phyloP scores from a whole-genome alignment of 2,797 vertebrate species.

The Pseudomugil gertrudae region DNA sequence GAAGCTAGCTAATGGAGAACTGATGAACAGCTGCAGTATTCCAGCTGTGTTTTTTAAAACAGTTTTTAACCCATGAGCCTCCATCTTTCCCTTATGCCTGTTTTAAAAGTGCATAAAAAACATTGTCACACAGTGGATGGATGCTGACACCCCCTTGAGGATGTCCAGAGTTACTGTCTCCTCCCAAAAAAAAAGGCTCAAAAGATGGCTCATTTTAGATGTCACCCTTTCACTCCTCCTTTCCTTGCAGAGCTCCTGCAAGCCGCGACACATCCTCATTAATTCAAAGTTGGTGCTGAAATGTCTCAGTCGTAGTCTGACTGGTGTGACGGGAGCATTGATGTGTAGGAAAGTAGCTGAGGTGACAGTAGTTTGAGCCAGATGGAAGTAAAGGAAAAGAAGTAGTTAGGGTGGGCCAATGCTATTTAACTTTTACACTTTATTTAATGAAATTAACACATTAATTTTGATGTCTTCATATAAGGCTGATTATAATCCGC shows the following conservation, averaged over 20 bases:
- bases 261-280: conserved; percentile 4
- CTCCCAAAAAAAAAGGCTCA: conserved; percentile 51
- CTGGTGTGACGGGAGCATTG: conserved; percentile 26
- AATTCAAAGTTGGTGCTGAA: conserved; percentile 27
- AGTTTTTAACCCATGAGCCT: conserved; percentile 6
- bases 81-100: conserved; percentile 11
- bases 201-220: conserved; percentile 21
- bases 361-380: conserved; percentile 34
- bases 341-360: conserved; percentile 38
- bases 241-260: conserved; percentile 13
- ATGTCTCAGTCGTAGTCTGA: conserved; percentile 16
- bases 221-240: conserved; percentile 18
- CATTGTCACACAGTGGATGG: conserved; percentile 22
- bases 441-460: not conserved
- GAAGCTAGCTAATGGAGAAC: conserved; percentile 44
- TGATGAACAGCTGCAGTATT: conserved; percentile 58
- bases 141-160: conserved; percentile 56
- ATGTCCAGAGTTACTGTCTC: conserved; percentile 39
- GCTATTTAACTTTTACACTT: not conserved
- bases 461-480: not conserved
- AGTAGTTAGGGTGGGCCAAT: not conserved
- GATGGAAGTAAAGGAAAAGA: conserved; percentile 2
- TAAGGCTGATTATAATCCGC: not conserved
- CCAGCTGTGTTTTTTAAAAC: conserved; percentile 55
- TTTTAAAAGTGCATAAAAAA: not conserved